Evolutionary conservation across 1,140 invertebrate species (phyloP).

Genomic region (Drosophila saltans): DNA sequence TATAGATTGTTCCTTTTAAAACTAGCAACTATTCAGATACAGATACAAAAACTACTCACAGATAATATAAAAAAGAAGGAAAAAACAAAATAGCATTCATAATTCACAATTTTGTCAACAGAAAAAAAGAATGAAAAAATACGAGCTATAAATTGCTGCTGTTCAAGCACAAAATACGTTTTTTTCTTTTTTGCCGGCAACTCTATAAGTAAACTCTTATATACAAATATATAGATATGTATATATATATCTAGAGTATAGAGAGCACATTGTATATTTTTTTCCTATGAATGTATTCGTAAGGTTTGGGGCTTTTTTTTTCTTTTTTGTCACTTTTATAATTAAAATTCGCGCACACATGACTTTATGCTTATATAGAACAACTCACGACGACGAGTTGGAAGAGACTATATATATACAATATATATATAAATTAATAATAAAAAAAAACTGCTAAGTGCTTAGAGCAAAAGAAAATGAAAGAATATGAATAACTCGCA

Average conservation of each 20-base stretch:
- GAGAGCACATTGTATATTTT: constrained; percentile 13
- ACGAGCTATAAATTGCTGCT: constrained; percentile 57
- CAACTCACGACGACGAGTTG: constrained; percentile 40
- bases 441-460: constrained; percentile 55
- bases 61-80: too few species aligned
- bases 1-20: background rate
- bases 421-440: constrained; percentile 22
- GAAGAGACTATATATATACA: constrained; percentile 1
- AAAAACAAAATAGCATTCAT: background rate
- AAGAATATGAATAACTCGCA: background rate
- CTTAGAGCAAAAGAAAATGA: constrained; percentile 32
- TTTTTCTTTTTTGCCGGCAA: constrained; percentile 35
- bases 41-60: constrained; percentile 1
- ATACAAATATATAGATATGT: constrained; percentile 27
- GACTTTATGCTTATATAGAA: constrained; percentile 47
- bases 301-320: constrained; percentile 11
- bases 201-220: constrained; percentile 31
- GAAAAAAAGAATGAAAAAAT: constrained; percentile 35
- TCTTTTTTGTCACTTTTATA: constrained; percentile 73
- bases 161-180: constrained; percentile 24
- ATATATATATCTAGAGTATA: constrained; percentile 31
- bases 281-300: background rate
- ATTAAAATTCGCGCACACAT: constrained; percentile 70
- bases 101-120: constrained; percentile 20
- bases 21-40: constrained; percentile 18